phyloP scores from a whole-genome alignment of 2,797 vertebrate genomes.

The Alosa sapidissima region DNA sequence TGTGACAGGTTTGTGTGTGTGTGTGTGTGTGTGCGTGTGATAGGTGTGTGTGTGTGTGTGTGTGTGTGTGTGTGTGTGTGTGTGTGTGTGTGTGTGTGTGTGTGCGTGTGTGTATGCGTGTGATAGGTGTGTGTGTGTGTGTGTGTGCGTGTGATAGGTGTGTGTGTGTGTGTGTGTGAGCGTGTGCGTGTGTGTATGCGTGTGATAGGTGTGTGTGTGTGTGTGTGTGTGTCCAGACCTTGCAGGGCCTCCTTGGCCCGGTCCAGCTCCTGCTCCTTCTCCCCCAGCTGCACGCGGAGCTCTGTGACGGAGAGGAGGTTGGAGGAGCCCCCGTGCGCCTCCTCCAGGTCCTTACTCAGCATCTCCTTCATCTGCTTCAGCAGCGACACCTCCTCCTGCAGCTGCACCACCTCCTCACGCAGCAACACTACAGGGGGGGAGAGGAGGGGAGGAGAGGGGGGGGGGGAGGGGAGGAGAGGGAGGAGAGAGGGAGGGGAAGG shows the following conservation, averaged over 20 bases:
- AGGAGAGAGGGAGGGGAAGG: neutral
- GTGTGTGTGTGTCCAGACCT: conserved; percentile 67
- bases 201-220: neutral
- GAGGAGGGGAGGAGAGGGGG: neutral
- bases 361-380: conserved; percentile 87
- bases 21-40: too few relatives aligned
- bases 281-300: conserved; percentile 81
- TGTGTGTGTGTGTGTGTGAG: neutral
- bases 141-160: neutral
- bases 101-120: too few relatives aligned
- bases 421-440: conserved; percentile 52
- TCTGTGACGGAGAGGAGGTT: conserved; percentile 81
- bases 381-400: conserved; percentile 85
- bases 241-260: conserved; percentile 85
- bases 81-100: too few relatives aligned
- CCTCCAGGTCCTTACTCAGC: conserved; percentile 83
- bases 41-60: too few relatives aligned
- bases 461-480: neutral
- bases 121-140: too few relatives aligned
- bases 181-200: neutral
- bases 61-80: too few relatives aligned
- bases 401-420: conserved; percentile 81
- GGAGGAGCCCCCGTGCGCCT: conserved; percentile 74
- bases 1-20: too few relatives aligned
- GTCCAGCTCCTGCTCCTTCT: conserved; percentile 84